A percentile compares a stretch with the other conserved stretches of the same genome.
Conservation (phyloP, 53 echinoderm and acorn worm species). For the Crossaster papposus region DNA sequence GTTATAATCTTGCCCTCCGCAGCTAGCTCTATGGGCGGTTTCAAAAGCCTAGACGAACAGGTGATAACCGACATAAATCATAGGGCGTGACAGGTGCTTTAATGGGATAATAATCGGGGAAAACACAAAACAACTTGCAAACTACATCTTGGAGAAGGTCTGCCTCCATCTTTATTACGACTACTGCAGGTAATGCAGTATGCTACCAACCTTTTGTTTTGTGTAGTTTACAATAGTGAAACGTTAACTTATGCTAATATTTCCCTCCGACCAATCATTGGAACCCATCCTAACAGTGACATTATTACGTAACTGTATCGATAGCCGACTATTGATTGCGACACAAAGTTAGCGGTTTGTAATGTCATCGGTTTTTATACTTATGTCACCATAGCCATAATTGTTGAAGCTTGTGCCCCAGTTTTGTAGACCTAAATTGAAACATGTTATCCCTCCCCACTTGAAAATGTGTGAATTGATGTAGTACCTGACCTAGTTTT, state of each 20-base stretch:
- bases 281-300: no score
- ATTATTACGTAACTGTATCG: no score
- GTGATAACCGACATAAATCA: background rate
- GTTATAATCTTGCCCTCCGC: background rate
- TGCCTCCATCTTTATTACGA: no score
- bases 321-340: no score
- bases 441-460: background rate
- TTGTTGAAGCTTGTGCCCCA: background rate
- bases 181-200: no score
- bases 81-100: constrained; percentile 2
- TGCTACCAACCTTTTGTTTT: no score
- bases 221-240: no score
- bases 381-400: background rate
- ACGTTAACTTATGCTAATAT: no score
- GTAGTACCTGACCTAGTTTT: background rate
- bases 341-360: no score
- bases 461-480: background rate
- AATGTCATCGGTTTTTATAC: background rate
- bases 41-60: background rate
- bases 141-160: no score
- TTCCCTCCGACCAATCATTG: no score
- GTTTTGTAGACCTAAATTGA: background rate
- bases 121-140: background rate
- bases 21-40: background rate
- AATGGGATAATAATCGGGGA: background rate